These are phyloP conservation scores for Dolichopus griseipennis DNA, from an alignment of 2,888 invertebrate species.

Conservation along the genomic window DNA sequence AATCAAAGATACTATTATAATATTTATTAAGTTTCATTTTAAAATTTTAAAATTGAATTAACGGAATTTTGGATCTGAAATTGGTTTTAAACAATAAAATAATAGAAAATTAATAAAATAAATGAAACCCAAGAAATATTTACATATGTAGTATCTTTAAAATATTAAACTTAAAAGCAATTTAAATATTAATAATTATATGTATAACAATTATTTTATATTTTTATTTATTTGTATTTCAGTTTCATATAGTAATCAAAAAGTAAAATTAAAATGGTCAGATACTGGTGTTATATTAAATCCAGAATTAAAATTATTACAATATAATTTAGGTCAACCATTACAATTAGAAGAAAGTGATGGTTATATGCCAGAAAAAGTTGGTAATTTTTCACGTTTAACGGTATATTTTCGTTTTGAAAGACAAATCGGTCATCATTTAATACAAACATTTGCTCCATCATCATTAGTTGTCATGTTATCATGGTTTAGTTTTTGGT, in stretches of 20 bases:
- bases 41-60: too few species aligned
- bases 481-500: constrained; percentile 83
- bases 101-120: too few species aligned
- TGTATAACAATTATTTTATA: too few species aligned
- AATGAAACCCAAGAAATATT: too few species aligned
- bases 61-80: too few species aligned
- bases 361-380: constrained; percentile 67
- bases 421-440: constrained; percentile 73
- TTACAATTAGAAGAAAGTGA: constrained; percentile 61
- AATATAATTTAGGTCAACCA: constrained; percentile 69
- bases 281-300: constrained; percentile 66
- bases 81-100: too few species aligned
- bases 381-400: constrained; percentile 72
- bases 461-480: constrained; percentile 73
- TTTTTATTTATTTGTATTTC: constrained; percentile 26
- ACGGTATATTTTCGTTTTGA: constrained; percentile 73
- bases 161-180: too few species aligned
- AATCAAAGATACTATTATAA: too few species aligned
- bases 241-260: constrained; percentile 74
- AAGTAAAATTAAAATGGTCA: constrained; percentile 67
- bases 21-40: too few species aligned
- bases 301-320: constrained; percentile 68
- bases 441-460: constrained; percentile 78
- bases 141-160: too few species aligned
- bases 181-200: too few species aligned